phyloP scores from a whole-genome alignment of 2,888 invertebrate species.

The Fragum fragum region DNA sequence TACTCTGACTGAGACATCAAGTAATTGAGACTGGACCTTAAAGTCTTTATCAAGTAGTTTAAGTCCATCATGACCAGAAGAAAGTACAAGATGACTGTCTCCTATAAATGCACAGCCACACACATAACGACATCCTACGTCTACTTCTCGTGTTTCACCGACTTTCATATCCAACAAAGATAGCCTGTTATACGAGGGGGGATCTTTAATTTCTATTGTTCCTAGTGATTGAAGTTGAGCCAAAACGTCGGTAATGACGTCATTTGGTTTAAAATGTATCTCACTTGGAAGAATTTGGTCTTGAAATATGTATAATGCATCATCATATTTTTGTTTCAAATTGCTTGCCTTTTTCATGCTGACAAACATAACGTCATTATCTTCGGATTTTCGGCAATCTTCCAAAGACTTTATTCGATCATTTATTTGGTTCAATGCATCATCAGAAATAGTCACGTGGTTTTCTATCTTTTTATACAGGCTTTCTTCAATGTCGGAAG shows the following conservation, averaged over 20 bases:
- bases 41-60: not conserved
- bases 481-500: not conserved
- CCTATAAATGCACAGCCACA: not conserved
- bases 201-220: not conserved
- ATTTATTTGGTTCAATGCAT: not conserved
- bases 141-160: not conserved
- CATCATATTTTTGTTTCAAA: not conserved
- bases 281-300: not conserved
- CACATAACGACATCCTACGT: not conserved
- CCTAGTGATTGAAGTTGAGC: not conserved
- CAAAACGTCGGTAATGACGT: not conserved
- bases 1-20: not conserved
- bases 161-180: not conserved
- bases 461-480: not conserved
- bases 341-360: not conserved
- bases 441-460: conserved; percentile 1
- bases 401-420: not conserved
- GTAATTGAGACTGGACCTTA: not conserved
- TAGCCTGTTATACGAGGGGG: no score
- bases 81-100: not conserved
- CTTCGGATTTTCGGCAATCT: not conserved
- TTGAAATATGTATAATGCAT: not conserved
- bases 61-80: not conserved
- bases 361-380: not conserved
- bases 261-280: not conserved